A percentile compares a stretch with the other conserved stretches of the same genome.
phyloP scores from a whole-genome alignment of 2,797 vertebrate genomes.

The Limnodromus scolopaceus region DNA sequence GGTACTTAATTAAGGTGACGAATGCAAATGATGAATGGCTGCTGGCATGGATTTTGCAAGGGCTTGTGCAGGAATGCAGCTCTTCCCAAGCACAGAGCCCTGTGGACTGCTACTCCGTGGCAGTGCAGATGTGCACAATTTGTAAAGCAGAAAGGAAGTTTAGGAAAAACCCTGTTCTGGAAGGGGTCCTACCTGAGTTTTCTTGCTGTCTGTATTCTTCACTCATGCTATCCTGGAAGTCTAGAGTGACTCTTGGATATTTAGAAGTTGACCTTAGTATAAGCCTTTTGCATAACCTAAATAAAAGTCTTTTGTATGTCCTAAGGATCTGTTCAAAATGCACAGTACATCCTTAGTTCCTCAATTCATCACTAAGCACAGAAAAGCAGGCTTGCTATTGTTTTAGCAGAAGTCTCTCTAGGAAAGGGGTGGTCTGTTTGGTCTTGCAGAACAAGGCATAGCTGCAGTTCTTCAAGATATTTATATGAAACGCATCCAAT shows the following conservation, averaged over 20 bases:
- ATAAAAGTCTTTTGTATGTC: not conserved
- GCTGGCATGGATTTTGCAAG: not conserved
- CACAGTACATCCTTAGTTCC: not conserved
- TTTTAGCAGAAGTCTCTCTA: slow-evolving; percentile 29
- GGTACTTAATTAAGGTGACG: slow-evolving; percentile 16
- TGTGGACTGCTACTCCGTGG: not conserved
- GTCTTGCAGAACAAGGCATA: not conserved
- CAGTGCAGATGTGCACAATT: not conserved
- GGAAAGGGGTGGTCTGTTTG: not conserved
- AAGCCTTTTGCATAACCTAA: not conserved
- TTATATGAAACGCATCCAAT: not conserved
- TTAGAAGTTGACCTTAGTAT: not conserved
- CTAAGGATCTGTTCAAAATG: not conserved
- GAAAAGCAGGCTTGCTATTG: slow-evolving; percentile 13
- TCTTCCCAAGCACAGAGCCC: not conserved
- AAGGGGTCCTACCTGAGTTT: not conserved
- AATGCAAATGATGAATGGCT: not conserved
- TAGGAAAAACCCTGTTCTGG: not conserved
- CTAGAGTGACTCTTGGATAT: not conserved
- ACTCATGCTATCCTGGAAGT: not conserved
- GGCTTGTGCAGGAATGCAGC: not conserved
- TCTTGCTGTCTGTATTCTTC: not conserved
- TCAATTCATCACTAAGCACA: not conserved
- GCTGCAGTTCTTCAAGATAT: slow-evolving; percentile 1
- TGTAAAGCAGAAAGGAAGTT: not conserved